Conservation (phyloP, 2,797 vertebrate genomes). For the Enteromius anoplus region DNA sequence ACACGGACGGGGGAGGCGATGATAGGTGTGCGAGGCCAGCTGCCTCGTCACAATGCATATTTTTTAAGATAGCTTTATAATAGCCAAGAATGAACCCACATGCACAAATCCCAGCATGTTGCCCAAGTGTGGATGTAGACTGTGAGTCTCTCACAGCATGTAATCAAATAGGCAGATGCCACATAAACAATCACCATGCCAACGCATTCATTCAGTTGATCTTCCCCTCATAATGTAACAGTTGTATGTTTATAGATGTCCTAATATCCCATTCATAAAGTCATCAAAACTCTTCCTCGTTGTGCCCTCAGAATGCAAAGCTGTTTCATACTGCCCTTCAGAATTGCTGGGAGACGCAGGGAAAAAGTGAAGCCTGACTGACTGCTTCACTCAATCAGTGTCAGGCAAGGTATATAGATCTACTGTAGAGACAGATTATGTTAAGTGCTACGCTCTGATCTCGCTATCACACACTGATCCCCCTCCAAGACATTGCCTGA, state of each 20-base stretch:
- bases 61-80: background rate
- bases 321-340: slow-evolving; percentile 14
- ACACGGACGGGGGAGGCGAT: too few relatives aligned
- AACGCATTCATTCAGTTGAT: background rate
- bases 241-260: background rate
- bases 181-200: slow-evolving; percentile 14
- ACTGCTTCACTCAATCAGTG: slow-evolving; percentile 25
- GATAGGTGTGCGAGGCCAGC: too few relatives aligned
- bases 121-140: slow-evolving; percentile 14
- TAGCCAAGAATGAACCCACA: background rate
- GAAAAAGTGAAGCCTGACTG: slow-evolving; percentile 25
- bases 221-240: slow-evolving; percentile 9
- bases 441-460: slow-evolving; percentile 22
- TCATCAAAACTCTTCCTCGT: background rate
- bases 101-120: slow-evolving; percentile 34
- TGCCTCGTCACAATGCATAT: too few relatives aligned
- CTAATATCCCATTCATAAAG: slow-evolving; percentile 9
- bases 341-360: background rate
- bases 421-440: slow-evolving; percentile 42
- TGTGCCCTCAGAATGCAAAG: background rate
- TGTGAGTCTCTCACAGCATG: slow-evolving; percentile 1
- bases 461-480: slow-evolving; percentile 20
- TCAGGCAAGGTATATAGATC: slow-evolving; percentile 24
- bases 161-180: background rate
- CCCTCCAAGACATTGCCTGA: slow-evolving; percentile 4